Evolutionary conservation across 2,113 vertebrate species (phyloP).

Genomic region (Crotalus tigris): DNA sequence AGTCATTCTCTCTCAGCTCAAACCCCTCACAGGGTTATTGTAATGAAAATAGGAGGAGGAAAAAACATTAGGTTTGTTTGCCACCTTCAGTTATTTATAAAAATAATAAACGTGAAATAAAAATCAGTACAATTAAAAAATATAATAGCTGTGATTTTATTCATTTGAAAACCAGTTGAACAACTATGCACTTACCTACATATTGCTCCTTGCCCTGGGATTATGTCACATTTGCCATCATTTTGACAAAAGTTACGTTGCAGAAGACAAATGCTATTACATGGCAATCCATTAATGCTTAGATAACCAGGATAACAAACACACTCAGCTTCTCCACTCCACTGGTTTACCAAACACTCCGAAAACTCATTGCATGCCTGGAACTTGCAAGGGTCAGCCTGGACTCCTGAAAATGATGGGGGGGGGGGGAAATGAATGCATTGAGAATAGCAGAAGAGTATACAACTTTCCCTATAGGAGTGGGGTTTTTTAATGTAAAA

Average conservation of each 20-base stretch:
- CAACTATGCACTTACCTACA: constrained; percentile 78
- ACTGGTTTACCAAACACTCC: constrained; percentile 81
- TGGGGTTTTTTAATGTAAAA: neutral
- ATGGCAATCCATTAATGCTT: constrained; percentile 86
- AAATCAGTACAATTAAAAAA: neutral
- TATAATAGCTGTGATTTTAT: neutral
- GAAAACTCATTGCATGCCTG: constrained; percentile 94
- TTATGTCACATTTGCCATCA: constrained; percentile 91
- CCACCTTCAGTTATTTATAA: neutral
- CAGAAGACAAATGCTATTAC: constrained; percentile 89
- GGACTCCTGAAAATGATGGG: constrained; percentile 74
- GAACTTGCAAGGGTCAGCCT: constrained; percentile 93
- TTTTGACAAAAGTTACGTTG: constrained; percentile 88
- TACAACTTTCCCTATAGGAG: neutral
- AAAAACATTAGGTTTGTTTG: neutral
- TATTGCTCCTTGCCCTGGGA: constrained; percentile 89
- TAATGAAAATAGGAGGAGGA: neutral
- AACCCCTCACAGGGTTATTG: neutral
- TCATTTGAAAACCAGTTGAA: neutral
- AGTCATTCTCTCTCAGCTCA: neutral
- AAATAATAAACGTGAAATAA: neutral
- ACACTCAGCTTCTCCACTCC: constrained; percentile 88
- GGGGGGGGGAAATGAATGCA: neutral
- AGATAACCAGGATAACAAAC: constrained; percentile 87
- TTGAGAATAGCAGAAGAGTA: neutral